Percentiles rank a stretch among this genome's conserved stretches.
phyloP scores from a whole-genome alignment of 2,888 invertebrate species.

The Eustalomyia histrio region DNA sequence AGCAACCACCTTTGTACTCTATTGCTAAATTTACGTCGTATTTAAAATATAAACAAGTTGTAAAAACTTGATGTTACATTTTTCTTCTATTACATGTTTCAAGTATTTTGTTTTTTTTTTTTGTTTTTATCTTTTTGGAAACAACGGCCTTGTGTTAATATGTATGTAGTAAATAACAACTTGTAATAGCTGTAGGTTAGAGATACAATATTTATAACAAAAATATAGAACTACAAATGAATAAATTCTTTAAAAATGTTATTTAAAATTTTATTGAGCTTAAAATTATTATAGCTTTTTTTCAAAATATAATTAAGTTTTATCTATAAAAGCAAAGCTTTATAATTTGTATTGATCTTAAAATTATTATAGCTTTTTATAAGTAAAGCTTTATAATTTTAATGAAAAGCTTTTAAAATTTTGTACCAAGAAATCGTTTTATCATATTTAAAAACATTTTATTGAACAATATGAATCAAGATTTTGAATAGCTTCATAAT shows the following conservation, averaged over 20 bases:
- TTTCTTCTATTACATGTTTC: slow-evolving; percentile 45
- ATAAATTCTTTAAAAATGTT: neutral
- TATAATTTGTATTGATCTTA: no score
- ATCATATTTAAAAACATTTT: no score
- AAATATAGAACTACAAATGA: neutral
- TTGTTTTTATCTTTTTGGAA: slow-evolving; percentile 22
- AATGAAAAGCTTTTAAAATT: no score
- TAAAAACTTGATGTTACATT: slow-evolving; percentile 49
- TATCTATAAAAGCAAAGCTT: no score
- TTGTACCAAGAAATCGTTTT: no score
- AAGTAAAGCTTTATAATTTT: no score
- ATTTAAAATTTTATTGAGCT: no score
- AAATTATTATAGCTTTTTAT: no score
- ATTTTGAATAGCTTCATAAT: no score
- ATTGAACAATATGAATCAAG: no score
- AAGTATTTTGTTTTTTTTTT: neutral
- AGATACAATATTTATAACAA: neutral
- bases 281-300: no score
- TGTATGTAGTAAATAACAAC: slow-evolving; percentile 29
- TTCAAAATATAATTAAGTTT: no score
- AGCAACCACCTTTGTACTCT: neutral
- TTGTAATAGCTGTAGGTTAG: slow-evolving; percentile 9
- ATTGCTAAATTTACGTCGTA: neutral
- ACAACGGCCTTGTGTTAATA: slow-evolving; percentile 60
- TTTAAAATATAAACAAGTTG: neutral